phyloP scores from a whole-genome alignment of 2,113 vertebrate genomes.

The Onychostoma macrolepis region DNA sequence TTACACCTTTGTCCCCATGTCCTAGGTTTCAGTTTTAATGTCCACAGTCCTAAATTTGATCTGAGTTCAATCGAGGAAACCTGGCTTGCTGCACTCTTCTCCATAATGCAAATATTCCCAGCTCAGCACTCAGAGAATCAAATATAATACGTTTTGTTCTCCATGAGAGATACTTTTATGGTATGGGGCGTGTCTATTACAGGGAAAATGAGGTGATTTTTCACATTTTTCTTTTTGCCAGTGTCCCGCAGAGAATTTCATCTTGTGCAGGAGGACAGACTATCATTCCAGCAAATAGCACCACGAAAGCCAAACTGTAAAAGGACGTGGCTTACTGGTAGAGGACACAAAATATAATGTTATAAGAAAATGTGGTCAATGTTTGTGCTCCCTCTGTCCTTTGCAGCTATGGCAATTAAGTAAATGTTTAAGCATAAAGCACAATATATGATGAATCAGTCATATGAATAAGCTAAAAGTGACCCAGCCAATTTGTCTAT shows the following conservation, averaged over 20 bases:
- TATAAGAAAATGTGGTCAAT: neutral
- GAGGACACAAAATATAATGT: neutral
- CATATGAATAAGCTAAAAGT: constrained; percentile 4
- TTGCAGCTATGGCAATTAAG: neutral
- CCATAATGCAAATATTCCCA: constrained; percentile 37
- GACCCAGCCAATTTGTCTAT: neutral
- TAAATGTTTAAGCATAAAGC: neutral
- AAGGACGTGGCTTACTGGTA: neutral
- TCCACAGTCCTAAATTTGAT: constrained; percentile 23
- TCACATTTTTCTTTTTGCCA: constrained; percentile 39
- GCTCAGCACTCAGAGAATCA: constrained; percentile 36
- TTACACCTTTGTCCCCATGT: neutral
- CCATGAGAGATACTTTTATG: constrained; percentile 31
- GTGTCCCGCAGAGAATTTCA: neutral
- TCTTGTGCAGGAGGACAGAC: constrained; percentile 10
- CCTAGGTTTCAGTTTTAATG: neutral
- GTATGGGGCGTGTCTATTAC: constrained; percentile 22
- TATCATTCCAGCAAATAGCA: neutral
- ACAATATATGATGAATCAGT: neutral
- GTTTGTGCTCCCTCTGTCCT: neutral
- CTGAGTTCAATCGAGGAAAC: constrained; percentile 32
- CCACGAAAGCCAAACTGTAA: constrained; percentile 2
- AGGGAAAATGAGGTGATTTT: constrained; percentile 47
- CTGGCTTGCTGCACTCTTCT: constrained; percentile 7
- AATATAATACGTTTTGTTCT: constrained; percentile 39